Conservation (phyloP, 2,888 invertebrate genomes). For the Polia nebulosa region DNA sequence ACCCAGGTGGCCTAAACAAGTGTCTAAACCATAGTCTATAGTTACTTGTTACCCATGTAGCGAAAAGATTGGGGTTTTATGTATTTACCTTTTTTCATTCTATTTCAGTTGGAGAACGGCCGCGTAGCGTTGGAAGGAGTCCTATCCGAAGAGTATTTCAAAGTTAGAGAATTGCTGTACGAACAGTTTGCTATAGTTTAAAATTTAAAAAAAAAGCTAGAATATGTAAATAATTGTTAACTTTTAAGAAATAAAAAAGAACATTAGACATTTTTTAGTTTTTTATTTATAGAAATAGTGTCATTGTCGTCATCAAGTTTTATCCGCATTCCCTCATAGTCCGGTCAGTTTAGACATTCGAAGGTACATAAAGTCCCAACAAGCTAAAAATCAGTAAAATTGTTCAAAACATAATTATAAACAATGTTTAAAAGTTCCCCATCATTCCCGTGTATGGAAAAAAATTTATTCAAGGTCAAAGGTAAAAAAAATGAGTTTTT, state of each 20-base stretch:
- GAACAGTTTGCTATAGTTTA: conserved; percentile 99
- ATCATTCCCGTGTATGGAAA: no score
- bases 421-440: no score
- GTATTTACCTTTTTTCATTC: conserved; percentile 10
- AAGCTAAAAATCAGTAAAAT: no score
- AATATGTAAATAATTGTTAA: conserved; percentile 36
- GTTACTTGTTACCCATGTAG: neutral
- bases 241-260: conserved; percentile 29
- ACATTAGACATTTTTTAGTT: neutral
- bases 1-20: neutral
- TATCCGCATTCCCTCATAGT: no score
- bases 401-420: no score
- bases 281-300: neutral
- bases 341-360: no score
- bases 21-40: neutral
- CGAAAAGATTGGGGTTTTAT: neutral
- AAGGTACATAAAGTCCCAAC: no score
- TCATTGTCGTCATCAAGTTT: no score
- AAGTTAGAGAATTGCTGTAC: conserved; percentile 97
- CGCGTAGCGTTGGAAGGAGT: conserved; percentile 98
- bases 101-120: conserved; percentile 95
- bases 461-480: no score
- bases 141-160: conserved; percentile 98
- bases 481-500: no score
- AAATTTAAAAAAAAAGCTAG: conserved; percentile 27